phyloP scores from a whole-genome alignment of 2,797 vertebrate species.

The Parauchenoglanis ngamensis region DNA sequence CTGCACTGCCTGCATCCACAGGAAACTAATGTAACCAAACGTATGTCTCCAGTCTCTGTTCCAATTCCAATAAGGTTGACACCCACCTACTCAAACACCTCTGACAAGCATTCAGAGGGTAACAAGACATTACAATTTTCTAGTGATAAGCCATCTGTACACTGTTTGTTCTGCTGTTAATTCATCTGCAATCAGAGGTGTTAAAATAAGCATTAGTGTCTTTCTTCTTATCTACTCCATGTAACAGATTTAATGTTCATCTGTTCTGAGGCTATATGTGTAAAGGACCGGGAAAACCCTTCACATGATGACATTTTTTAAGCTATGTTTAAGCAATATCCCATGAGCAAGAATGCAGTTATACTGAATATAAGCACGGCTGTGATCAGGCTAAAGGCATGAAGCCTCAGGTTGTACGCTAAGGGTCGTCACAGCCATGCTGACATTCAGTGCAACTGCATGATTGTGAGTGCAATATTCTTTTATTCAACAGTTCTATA shows the following conservation, averaged over 20 bases:
- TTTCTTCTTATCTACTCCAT: background rate
- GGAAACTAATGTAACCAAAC: slow-evolving; percentile 7
- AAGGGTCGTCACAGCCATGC: background rate
- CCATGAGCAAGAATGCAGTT: background rate
- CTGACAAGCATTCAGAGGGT: background rate
- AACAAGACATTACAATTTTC: background rate
- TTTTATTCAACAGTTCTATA: background rate
- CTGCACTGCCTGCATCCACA: slow-evolving; percentile 17
- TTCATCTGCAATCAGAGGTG: background rate
- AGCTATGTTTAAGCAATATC: background rate
- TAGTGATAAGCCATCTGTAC: background rate
- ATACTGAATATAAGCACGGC: background rate
- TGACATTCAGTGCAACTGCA: background rate
- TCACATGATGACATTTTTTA: background rate
- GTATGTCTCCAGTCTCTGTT: background rate
- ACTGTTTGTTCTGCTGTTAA: background rate
- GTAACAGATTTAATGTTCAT: background rate
- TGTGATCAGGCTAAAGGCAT: background rate
- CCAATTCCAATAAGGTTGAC: background rate
- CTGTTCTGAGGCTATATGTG: background rate
- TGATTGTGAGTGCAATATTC: background rate
- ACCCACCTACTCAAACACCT: background rate
- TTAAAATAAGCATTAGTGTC: background rate
- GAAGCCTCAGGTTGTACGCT: background rate
- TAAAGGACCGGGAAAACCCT: background rate